Evolutionary conservation across 2,888 invertebrate species (phyloP).

Genomic region (Rotaria magnacalcarata): DNA sequence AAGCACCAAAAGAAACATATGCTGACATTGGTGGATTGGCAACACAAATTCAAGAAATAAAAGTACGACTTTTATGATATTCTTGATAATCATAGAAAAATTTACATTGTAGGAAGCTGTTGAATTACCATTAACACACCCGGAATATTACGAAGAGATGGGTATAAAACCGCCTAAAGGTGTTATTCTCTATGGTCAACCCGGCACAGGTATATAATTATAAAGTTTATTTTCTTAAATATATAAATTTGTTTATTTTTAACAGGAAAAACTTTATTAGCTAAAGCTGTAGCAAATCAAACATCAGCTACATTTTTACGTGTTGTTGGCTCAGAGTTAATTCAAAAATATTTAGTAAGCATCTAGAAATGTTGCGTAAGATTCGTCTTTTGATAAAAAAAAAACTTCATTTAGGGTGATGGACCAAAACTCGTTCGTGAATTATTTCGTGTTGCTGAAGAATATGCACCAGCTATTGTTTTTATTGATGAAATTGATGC

Average conservation of each 20-base stretch:
- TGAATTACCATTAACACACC: conserved; percentile 93
- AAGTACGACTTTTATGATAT: conserved; percentile 56
- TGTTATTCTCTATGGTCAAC: conserved; percentile 92
- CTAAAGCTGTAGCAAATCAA: conserved; percentile 98
- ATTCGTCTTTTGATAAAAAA: no score
- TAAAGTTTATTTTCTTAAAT: not conserved
- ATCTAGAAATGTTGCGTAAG: no score
- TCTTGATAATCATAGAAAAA: no score
- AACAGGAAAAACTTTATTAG: conserved; percentile 77
- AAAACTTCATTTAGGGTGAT: conserved; percentile 67
- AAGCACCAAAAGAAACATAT: conserved; percentile 98
- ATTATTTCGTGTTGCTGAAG: conserved; percentile 95
- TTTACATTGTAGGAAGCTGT: conserved; percentile 69
- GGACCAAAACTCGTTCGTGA: conserved; percentile 96
- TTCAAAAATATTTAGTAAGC: conserved; percentile 80
- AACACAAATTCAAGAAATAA: conserved; percentile 93
- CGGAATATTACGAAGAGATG: conserved; percentile 99
- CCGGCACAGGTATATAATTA: conserved; percentile 74
- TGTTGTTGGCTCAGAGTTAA: conserved; percentile 95
- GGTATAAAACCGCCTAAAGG: conserved; percentile 99
- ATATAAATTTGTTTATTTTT: not conserved
- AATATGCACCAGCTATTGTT: conserved; percentile 97
- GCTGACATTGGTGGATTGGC: conserved; percentile 98
- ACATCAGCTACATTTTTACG: conserved; percentile 96
- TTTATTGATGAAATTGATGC: conserved; percentile 99